Evolutionary conservation across 2,113 vertebrate species (phyloP).

Genomic region (Syngnathus floridae): DNA sequence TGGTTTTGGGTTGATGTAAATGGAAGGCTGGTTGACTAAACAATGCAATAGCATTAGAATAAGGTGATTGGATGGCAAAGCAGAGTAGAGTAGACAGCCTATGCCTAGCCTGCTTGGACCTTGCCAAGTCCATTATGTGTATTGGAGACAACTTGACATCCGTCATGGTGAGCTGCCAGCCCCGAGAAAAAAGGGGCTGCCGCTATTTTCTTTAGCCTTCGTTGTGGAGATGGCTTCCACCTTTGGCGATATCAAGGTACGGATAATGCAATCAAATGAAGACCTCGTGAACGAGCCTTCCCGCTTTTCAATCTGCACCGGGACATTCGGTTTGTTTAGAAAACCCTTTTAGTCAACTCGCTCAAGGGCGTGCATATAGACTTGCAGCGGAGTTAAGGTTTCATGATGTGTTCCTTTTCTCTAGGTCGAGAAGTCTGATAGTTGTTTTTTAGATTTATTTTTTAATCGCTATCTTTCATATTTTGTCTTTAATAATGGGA

Average conservation of each 20-base stretch:
- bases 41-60: conserved; percentile 71
- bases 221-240: conserved; percentile 61
- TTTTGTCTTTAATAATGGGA: too few relatives aligned
- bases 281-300: conserved; percentile 21
- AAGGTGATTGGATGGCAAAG: conserved; percentile 72
- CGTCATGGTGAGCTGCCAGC: conserved; percentile 44
- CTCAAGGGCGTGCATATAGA: conserved; percentile 32
- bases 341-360: conserved; percentile 16
- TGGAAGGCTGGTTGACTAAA: conserved; percentile 70
- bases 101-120: conserved; percentile 38
- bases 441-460: too few relatives aligned
- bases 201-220: conserved; percentile 47
- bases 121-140: conserved; percentile 75
- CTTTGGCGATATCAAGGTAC: conserved; percentile 34
- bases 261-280: conserved; percentile 63
- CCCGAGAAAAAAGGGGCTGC: conserved; percentile 29
- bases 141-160: conserved; percentile 67
- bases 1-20: conserved; percentile 70
- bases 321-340: conserved; percentile 25
- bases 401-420: conserved; percentile 5
- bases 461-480: too few relatives aligned
- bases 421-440: not conserved
- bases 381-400: conserved; percentile 12
- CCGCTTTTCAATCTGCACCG: conserved; percentile 33
- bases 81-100: conserved; percentile 56